phyloP scores from a whole-genome alignment of 2,113 vertebrate genomes.

The Calonectris borealis region DNA sequence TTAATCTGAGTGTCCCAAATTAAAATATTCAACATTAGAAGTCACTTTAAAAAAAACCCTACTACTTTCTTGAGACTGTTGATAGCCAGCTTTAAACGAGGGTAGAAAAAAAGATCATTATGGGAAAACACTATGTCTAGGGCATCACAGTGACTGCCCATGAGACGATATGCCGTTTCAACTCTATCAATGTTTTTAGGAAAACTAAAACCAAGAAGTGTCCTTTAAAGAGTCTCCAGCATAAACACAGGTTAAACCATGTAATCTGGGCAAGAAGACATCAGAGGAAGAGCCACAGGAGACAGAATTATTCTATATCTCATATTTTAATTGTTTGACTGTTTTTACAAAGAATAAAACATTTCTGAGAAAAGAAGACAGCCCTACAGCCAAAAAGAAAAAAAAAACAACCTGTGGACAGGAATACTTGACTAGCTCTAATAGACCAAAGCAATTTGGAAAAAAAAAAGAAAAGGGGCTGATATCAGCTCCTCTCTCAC shows the following conservation, averaged over 20 bases:
- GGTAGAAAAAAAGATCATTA: neutral
- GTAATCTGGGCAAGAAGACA: neutral
- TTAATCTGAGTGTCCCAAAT: neutral
- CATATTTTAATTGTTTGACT: neutral
- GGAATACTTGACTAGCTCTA: neutral
- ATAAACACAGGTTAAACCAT: neutral
- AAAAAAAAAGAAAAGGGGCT: neutral
- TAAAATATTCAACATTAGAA: neutral
- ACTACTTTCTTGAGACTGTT: neutral
- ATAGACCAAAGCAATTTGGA: neutral
- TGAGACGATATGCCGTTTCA: neutral
- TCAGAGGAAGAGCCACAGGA: neutral
- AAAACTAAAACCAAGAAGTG: neutral
- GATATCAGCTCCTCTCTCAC: neutral
- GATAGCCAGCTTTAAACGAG: neutral
- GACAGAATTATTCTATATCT: neutral
- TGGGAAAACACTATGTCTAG: neutral
- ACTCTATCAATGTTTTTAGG: neutral
- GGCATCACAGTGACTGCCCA: neutral
- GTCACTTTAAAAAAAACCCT: neutral
- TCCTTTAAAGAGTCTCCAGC: neutral
- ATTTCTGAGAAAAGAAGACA: neutral
- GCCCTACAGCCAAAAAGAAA: accelerated
- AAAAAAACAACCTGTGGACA: neutral
- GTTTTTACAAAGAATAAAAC: neutral